Evolutionary conservation across 2,797 vertebrate species (phyloP), one percentile per base, ranked within the genome.

Genomic region (Antrozous pallidus): DNA sequence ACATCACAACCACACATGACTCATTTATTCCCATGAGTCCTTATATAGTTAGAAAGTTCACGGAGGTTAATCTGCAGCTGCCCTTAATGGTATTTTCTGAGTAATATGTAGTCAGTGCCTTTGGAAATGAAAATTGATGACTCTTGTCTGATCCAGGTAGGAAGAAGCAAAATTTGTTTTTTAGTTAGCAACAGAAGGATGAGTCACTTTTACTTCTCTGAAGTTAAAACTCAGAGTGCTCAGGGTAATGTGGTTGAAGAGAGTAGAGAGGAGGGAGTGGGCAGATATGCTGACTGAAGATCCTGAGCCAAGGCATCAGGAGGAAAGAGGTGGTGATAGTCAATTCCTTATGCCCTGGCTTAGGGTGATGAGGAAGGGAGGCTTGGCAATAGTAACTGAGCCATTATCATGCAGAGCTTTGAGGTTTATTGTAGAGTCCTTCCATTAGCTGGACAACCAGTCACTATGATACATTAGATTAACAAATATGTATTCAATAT

Each of bases 101-200:
- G n/a, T 36, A 33, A n/a, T 28, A 26, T 26, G 33, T 4, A 85
- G 45, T 67, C 33, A 61, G 0, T 80, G 33, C 7, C 8, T 69
- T 93, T 92, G 5, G 20, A 80, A 86, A 69, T 84, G 87, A 65
- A 90, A 91, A 47, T 84, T 69, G 54, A 69, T 73, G 45, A 92
- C 6, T 75, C 20, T 20, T 90, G 11, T 88, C 73, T 87, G 82
- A 89, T 58, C 28, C 18, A 89, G 13, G 17, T 63, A 78, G 74
- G 74, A 67, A 92, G 42, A 91, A 86, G 42, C 6, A 33, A 63
- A 47, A 17, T 83, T 58, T 63, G 31, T 31, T 54, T 85, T 95
- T 79, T 16, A 31, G 31, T 38, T 17, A 65, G 40, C n/a, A 78
- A 10, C 24, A 79, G 81, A 54, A 82, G 26, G 40, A 31, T 74